A percentile compares a stretch with the other conserved stretches of the same genome.
Conservation (phyloP, 2,797 vertebrate species). For the Antennarius maculatus region DNA sequence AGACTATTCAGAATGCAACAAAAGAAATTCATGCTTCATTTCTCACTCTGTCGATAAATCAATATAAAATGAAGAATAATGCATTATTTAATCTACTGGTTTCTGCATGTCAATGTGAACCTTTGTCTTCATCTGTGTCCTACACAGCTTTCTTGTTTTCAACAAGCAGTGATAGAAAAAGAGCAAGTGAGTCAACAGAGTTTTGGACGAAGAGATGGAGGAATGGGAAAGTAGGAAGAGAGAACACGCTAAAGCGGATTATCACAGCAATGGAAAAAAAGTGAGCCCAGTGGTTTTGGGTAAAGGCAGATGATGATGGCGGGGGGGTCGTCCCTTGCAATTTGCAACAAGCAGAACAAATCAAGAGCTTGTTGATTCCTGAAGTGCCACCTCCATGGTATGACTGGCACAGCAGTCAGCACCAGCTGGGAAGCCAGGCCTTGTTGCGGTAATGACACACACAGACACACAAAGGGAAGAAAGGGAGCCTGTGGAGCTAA, state of each 20-base stretch:
- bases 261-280: slow-evolving; percentile 54
- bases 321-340: slow-evolving; percentile 37
- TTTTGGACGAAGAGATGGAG: slow-evolving; percentile 23
- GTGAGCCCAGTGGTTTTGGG: slow-evolving; percentile 11
- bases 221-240: slow-evolving; percentile 36
- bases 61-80: slow-evolving; percentile 14
- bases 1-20: slow-evolving; percentile 31
- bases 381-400: slow-evolving; percentile 44
- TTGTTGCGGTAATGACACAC: slow-evolving; percentile 47
- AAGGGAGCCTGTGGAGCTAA: slow-evolving; percentile 22
- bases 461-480: slow-evolving; percentile 20
- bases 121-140: slow-evolving; percentile 14
- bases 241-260: slow-evolving; percentile 72
- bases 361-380: slow-evolving; percentile 55
- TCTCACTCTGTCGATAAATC: slow-evolving; percentile 7
- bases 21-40: slow-evolving; percentile 2
- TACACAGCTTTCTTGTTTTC: slow-evolving; percentile 2
- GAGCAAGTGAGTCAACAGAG: slow-evolving; percentile 17
- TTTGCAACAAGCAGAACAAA: slow-evolving; percentile 66
- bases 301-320: slow-evolving; percentile 44
- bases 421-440: slow-evolving; percentile 45
- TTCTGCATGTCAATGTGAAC: slow-evolving; percentile 16
- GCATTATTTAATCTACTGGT: slow-evolving; percentile 25
- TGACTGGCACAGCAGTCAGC: slow-evolving; percentile 26
- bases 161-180: slow-evolving; percentile 26